phyloP scores from a whole-genome alignment of 2,113 vertebrate genomes.

The Gadus chalcogrammus region DNA sequence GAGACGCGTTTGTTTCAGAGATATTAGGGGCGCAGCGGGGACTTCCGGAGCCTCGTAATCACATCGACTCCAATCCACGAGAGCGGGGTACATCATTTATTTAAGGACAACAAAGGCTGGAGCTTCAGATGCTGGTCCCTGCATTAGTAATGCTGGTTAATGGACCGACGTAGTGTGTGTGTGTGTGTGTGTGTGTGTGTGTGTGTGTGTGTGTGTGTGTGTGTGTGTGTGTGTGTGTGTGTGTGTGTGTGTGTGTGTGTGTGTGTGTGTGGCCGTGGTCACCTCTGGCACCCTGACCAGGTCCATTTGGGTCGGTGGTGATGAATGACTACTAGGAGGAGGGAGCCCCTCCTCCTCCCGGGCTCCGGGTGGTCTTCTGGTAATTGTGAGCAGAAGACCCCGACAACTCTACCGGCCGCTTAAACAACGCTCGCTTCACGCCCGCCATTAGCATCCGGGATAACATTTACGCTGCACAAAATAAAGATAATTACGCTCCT shows the following conservation, averaged over 20 bases:
- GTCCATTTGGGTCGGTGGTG: slow-evolving; percentile 68
- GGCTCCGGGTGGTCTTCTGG: slow-evolving; percentile 22
- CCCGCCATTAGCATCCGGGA: slow-evolving; percentile 29
- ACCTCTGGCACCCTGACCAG: slow-evolving; percentile 54
- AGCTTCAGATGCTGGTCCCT: slow-evolving; percentile 63
- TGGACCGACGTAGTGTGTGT: slow-evolving; percentile 67
- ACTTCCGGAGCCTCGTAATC: slow-evolving; percentile 58
- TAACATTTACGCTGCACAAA: slow-evolving; percentile 22
- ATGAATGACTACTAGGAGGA: slow-evolving; percentile 51
- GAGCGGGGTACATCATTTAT: slow-evolving; percentile 66
- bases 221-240: slow-evolving; percentile 9
- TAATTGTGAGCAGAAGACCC: slow-evolving; percentile 51
- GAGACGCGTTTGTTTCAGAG: not conserved
- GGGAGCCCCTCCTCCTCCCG: slow-evolving; percentile 28
- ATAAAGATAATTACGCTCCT: slow-evolving; percentile 10
- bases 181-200: slow-evolving; percentile 30
- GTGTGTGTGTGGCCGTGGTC: slow-evolving; percentile 49
- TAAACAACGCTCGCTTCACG: slow-evolving; percentile 25
- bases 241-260: not conserved
- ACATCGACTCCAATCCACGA: slow-evolving; percentile 53
- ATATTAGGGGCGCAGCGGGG: not conserved
- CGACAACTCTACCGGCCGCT: slow-evolving; percentile 30
- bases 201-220: slow-evolving; percentile 31
- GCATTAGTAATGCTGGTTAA: slow-evolving; percentile 82
- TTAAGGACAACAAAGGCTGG: slow-evolving; percentile 53